phyloP scores from a whole-genome alignment of 2,113 vertebrate genomes.

The Menidia beryllina region DNA sequence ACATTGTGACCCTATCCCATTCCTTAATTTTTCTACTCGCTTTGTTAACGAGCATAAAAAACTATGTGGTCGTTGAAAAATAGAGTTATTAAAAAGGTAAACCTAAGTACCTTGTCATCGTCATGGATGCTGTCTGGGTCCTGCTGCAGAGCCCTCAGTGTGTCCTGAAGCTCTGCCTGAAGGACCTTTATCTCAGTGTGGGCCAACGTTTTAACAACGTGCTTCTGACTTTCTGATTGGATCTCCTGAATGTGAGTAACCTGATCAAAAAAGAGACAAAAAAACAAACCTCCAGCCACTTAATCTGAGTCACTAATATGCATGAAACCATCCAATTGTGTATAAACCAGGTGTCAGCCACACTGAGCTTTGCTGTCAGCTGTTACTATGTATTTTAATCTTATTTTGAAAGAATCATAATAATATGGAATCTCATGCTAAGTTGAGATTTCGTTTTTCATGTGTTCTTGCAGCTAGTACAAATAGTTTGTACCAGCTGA shows the following conservation, averaged over 20 bases:
- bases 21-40: neutral
- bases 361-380: neutral
- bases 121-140: slow-evolving; percentile 78
- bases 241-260: slow-evolving; percentile 48
- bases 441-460: neutral
- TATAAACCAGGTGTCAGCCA: neutral
- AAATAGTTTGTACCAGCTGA: slow-evolving; percentile 45
- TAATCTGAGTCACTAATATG: neutral
- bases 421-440: neutral
- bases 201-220: slow-evolving; percentile 15
- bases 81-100: neutral
- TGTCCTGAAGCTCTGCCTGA: slow-evolving; percentile 84
- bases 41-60: neutral
- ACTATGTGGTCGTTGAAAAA: neutral
- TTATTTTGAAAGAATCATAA: neutral
- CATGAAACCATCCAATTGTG: slow-evolving; percentile 6
- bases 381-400: neutral
- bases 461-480: neutral
- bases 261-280: slow-evolving; percentile 31
- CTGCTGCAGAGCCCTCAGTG: slow-evolving; percentile 85
- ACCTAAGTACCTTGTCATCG: slow-evolving; percentile 88
- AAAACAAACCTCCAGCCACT: slow-evolving; percentile 5
- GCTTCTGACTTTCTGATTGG: slow-evolving; percentile 31
- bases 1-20: neutral
- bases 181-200: slow-evolving; percentile 80